A percentile compares a stretch with the other conserved stretches of the same genome.
Conservation (phyloP, 2,113 vertebrate genomes). For the Mobula birostris region DNA sequence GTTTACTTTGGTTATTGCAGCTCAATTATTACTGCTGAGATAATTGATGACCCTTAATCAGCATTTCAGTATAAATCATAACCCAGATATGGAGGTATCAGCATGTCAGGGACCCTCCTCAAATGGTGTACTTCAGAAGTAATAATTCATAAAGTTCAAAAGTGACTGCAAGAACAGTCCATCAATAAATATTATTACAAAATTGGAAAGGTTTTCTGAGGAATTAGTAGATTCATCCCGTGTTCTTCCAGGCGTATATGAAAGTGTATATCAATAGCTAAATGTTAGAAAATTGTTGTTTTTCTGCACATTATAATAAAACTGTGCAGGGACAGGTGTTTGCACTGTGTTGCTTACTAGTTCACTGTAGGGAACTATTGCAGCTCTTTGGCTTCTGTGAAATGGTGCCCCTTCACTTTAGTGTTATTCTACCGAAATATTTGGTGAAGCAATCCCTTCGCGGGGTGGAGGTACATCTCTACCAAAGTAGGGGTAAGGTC, state of each 20-base stretch:
- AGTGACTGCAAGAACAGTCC: neutral
- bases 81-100: neutral
- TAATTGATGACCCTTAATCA: neutral
- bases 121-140: neutral
- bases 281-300: neutral
- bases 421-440: neutral
- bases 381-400: neutral
- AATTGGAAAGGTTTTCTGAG: neutral
- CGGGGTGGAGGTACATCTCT: too few relatives aligned
- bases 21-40: too few relatives aligned
- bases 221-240: neutral
- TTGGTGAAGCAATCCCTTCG: neutral
- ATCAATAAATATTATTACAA: neutral
- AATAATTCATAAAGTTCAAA: neutral
- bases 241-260: neutral
- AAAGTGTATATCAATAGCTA: too few relatives aligned
- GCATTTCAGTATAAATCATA: neutral
- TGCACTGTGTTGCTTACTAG: neutral
- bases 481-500: too few relatives aligned
- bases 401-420: neutral
- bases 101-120: neutral
- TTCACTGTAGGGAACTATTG: neutral
- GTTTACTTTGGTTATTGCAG: neutral
- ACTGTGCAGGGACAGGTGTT: neutral
- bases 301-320: neutral